Conservation (phyloP, 2,113 vertebrate species). For the Trematomus loennbergii region DNA sequence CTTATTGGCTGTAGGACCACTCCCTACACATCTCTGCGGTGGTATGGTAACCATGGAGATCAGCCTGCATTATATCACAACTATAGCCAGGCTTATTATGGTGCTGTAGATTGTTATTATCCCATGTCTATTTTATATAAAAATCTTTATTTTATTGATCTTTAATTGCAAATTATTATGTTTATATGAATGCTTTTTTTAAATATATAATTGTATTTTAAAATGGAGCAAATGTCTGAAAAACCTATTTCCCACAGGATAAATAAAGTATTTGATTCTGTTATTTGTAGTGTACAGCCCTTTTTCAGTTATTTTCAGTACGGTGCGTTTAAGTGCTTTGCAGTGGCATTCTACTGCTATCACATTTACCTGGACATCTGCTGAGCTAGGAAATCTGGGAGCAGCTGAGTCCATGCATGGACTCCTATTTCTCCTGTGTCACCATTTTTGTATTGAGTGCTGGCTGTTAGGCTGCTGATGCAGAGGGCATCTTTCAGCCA, state of each 20-base stretch:
- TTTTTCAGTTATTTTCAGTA: not conserved
- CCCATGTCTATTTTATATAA: no score
- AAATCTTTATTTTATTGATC: no score
- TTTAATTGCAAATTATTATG: no score
- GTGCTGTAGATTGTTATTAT: not conserved
- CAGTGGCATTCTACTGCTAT: slow-evolving; percentile 12
- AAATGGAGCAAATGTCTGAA: no score
- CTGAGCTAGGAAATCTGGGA: slow-evolving; percentile 27
- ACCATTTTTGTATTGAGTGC: slow-evolving; percentile 36
- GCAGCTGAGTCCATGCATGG: not conserved
- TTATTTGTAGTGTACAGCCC: not conserved
- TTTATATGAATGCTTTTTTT: no score
- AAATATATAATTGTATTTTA: no score
- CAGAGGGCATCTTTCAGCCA: slow-evolving; percentile 36
- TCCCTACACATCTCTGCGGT: slow-evolving; percentile 62
- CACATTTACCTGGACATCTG: slow-evolving; percentile 45
- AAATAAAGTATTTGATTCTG: no score
- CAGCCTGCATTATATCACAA: slow-evolving; percentile 33
- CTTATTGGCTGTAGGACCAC: slow-evolving; percentile 66
- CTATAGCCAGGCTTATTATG: not conserved
- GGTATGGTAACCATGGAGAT: slow-evolving; percentile 72
- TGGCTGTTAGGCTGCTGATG: slow-evolving; percentile 47
- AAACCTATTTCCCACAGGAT: no score
- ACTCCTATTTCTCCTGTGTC: slow-evolving; percentile 39
- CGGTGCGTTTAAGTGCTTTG: slow-evolving; percentile 6